Evolutionary conservation across 2,888 invertebrate genomes (phyloP), one percentile per base, ranked within the genome.

Genomic region (Drosophila ustulata): DNA sequence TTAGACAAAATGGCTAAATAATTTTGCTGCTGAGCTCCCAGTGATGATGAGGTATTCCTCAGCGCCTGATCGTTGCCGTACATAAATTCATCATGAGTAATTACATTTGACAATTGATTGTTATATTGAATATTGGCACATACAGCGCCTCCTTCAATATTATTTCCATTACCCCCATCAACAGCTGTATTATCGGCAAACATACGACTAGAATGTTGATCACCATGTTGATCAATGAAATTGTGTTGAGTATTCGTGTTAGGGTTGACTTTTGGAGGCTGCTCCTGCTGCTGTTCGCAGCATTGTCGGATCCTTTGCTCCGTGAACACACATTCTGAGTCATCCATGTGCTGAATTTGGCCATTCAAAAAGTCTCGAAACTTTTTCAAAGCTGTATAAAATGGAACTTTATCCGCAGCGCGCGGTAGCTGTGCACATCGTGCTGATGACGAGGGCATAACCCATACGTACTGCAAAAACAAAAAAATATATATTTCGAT

Each of bases 391-490:
- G 98, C 98, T 69, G 97, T 95, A 93, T 98, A 99, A 93, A 98
- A 99, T 77, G 99, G 99, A 68, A 99, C 98, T 93, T 99, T 99
- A 93, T 99, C 99, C 0, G 98, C 97, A 23, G 98, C 98, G 82
- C 98, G 95, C n/a, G 99, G 99, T 82, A 99, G 94, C 93, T 99
- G 98, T 41, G 99, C 98, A 93, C 98, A 99, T 57, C 99, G 95
- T 53, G 99, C 98, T 90, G 98, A 98, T 55, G 98, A 98, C 59
- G 98, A 99, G 76, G 99, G 99, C 98, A 99, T 98, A 91, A 99
- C 99, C 97, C 98, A 99, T 94, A 98, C 97, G 92, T 97, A 96
- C 98, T 98, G 94, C 11, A 93, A 94, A 94, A 11, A 6, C 32
- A 26, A 34, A 4, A 34, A 28, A 43, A 23, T 11, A 23, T 23